Evolutionary conservation across 2,113 vertebrate species (phyloP).

Genomic region (Ptilonorhynchus violaceus): DNA sequence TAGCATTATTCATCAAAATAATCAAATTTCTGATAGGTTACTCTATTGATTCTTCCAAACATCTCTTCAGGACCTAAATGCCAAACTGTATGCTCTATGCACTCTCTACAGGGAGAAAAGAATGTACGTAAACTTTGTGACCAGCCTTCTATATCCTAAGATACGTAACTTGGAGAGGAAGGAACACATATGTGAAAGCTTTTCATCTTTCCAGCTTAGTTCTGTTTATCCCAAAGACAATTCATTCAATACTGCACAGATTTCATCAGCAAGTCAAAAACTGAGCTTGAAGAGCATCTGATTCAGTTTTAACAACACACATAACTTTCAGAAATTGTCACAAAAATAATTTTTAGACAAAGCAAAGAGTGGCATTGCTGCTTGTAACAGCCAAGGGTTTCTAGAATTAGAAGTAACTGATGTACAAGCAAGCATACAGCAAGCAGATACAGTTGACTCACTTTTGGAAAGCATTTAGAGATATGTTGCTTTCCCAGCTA

Average conservation of each 20-base stretch:
- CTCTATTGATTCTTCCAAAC: neutral
- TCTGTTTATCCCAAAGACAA: neutral
- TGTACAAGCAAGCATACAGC: neutral
- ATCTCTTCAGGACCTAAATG: neutral
- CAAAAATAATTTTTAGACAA: neutral
- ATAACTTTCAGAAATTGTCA: neutral
- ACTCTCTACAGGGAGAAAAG: neutral
- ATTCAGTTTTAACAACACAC: neutral
- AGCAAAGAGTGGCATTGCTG: neutral
- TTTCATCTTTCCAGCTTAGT: neutral
- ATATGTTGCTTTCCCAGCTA: neutral
- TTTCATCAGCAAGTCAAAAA: neutral
- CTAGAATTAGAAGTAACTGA: neutral
- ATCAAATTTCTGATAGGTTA: neutral
- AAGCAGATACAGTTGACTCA: neutral
- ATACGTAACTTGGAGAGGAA: neutral
- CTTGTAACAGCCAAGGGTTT: neutral
- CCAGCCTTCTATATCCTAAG: neutral
- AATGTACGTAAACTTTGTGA: neutral
- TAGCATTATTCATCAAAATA: neutral
- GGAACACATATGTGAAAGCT: neutral
- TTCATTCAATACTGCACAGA: neutral
- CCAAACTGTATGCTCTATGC: neutral
- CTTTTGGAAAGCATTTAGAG: neutral
- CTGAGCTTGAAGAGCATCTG: neutral